Conservation (phyloP, 2,888 invertebrate genomes). For the Ochlodes sylvanus region DNA sequence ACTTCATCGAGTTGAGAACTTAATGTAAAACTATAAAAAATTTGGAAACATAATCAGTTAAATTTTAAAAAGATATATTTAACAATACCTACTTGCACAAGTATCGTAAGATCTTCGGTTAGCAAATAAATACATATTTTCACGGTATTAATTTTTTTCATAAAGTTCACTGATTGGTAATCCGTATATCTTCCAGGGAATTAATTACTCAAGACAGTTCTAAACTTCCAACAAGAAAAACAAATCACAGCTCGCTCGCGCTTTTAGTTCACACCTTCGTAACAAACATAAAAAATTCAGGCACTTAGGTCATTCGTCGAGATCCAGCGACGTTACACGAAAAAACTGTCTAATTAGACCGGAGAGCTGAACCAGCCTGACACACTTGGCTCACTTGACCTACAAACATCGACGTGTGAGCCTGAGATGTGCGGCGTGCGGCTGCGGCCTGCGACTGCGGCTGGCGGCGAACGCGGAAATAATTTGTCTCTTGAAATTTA, state of each 20-base stretch:
- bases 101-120: too few relatives aligned
- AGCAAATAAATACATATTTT: too few relatives aligned
- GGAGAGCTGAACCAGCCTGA: conserved; percentile 29
- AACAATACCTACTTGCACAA: too few relatives aligned
- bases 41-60: too few relatives aligned
- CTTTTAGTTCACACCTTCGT: neutral
- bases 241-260: neutral
- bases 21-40: too few relatives aligned
- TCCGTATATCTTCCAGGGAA: too few relatives aligned
- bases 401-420: conserved; percentile 25
- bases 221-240: neutral
- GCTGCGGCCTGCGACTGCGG: conserved; percentile 16
- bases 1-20: too few relatives aligned
- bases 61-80: too few relatives aligned
- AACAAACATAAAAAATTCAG: conserved; percentile 28
- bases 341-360: conserved; percentile 36
- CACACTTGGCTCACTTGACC: conserved; percentile 33
- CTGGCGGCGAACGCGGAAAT: neutral
- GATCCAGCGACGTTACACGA: conserved; percentile 29
- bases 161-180: too few relatives aligned
- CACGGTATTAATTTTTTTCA: too few relatives aligned
- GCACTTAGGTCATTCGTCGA: conserved; percentile 34
- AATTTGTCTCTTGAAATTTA: neutral
- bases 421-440: conserved; percentile 10
- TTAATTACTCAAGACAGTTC: too few relatives aligned